Conservation (phyloP, 2,797 vertebrate genomes). For the Typhlichthys subterraneus region DNA sequence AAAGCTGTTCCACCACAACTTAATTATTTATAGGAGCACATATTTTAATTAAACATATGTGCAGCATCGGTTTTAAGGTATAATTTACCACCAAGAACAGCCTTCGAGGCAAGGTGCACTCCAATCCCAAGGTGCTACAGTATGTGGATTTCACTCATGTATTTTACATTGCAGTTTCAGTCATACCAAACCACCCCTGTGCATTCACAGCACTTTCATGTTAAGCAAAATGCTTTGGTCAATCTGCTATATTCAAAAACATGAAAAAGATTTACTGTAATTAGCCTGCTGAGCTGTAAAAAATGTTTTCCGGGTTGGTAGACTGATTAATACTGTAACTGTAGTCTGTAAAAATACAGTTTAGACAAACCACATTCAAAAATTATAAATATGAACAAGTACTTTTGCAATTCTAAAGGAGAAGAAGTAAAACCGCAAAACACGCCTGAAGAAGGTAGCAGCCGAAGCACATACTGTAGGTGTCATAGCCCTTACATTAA, state of each 20-base stretch:
- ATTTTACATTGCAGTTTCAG: conserved; percentile 48
- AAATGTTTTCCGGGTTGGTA: neutral
- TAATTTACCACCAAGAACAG: conserved; percentile 49
- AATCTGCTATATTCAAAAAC: no score
- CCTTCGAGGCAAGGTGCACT: conserved; percentile 21
- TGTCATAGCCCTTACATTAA: no score
- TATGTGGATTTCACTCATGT: conserved; percentile 27
- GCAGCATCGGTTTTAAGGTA: conserved; percentile 60
- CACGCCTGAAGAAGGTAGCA: no score
- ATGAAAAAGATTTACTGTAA: no score
- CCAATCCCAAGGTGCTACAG: conserved; percentile 6
- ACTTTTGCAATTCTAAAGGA: no score
- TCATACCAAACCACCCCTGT: conserved; percentile 30
- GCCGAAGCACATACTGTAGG: no score
- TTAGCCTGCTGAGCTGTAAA: neutral
- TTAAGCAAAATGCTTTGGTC: neutral
- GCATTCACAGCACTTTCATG: conserved; percentile 20
- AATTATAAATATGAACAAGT: no score
- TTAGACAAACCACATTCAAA: neutral
- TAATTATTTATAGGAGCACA: conserved; percentile 45
- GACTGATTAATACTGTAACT: neutral
- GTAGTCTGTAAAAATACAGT: neutral
- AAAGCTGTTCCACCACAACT: conserved; percentile 33
- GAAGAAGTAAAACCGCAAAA: no score
- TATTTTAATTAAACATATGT: conserved; percentile 61